Base-by-base conservation (phyloP, 2,888 invertebrate species). In the Liopterus haemorrhoidalis region DNA sequence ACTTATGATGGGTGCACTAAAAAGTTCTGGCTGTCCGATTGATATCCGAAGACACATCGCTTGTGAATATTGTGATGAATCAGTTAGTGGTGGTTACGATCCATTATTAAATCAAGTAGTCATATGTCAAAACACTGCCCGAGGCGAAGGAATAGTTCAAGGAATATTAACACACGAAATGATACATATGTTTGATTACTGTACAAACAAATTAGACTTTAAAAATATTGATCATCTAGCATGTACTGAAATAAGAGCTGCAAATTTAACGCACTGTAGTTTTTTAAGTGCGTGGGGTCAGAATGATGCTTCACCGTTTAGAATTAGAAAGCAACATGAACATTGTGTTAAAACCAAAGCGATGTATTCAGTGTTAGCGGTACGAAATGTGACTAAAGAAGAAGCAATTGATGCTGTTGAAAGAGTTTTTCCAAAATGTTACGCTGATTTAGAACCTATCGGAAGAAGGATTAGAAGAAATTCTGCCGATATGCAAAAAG, bases 101-200 rank as follows among this genome's bases (percentile, higher is more conserved):
- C 83, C 87, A 8, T 73, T 80, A 52, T 63, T 81, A 16, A 91
- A 92, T 69, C 91, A 92, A 70, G 82, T 96, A 49, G 85, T 96
- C 0, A 76, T 96, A 2, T 96, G 95, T 58, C 89, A 94, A 63
- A 95, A 95, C 67, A 82, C 81, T 43, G 82, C 84, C 0, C 74
- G 67, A 14, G 74, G 71, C 18, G 73, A 81, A 60, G 79, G 79
- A 8, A 73, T 82, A 64, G 79, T 90, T 0, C 85, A 86, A 63
- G 85, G 83, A 15, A 85, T 92, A 1, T 64, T 96, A 28, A 80
- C 85, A 0, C 96, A 96, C 59, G 96, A 96, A 68, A 79, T 96
- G 78, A 84, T 95, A 33, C 96, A 96, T 65, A 94, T 95, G 89
- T 95, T 92, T 62, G 96, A 96, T 66, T 87, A 81, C 62, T 96